These are phyloP conservation scores for Cliona cf. orientalis DNA, from an alignment of 37 sponge, comb jelly and placozoan genomes.

Conservation along the genomic window DNA sequence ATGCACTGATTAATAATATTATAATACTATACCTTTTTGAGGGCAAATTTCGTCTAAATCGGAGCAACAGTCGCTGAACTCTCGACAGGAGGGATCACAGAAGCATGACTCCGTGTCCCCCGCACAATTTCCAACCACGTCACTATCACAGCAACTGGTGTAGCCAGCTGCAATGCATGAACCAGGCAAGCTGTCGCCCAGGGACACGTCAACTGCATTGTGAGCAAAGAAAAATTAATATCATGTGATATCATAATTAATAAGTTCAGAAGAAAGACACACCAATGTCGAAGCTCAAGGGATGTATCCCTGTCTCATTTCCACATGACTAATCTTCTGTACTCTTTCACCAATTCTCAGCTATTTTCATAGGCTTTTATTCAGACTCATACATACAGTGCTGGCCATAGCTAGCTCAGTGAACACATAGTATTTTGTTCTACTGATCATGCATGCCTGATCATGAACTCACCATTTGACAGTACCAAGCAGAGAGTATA, in stretches of 20 bases:
- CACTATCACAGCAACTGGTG: constrained; percentile 24
- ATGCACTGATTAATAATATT: background rate
- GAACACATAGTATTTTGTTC: too few species aligned
- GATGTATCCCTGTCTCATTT: background rate
- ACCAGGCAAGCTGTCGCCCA: too few species aligned
- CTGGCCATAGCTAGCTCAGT: too few species aligned
- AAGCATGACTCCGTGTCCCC: constrained; percentile 21
- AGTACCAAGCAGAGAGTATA: too few species aligned
- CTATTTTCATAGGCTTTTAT: too few species aligned
- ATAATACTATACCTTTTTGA: background rate
- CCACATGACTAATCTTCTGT: too few species aligned
- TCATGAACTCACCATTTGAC: too few species aligned
- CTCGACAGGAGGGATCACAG: constrained; percentile 48
- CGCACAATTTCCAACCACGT: background rate
- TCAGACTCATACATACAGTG: too few species aligned
- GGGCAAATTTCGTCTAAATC: constrained; percentile 41
- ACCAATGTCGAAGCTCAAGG: background rate
- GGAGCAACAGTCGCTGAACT: constrained; percentile 46
- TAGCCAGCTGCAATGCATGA: constrained; percentile 44
- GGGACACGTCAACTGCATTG: too few species aligned
- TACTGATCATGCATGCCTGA: too few species aligned
- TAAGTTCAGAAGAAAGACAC: background rate
- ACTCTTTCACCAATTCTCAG: too few species aligned
- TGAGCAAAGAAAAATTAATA: too few species aligned
- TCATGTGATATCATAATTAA: background rate